Base-by-base conservation (phyloP, 2,888 invertebrate genomes). In the Monopis laevigella region DNA sequence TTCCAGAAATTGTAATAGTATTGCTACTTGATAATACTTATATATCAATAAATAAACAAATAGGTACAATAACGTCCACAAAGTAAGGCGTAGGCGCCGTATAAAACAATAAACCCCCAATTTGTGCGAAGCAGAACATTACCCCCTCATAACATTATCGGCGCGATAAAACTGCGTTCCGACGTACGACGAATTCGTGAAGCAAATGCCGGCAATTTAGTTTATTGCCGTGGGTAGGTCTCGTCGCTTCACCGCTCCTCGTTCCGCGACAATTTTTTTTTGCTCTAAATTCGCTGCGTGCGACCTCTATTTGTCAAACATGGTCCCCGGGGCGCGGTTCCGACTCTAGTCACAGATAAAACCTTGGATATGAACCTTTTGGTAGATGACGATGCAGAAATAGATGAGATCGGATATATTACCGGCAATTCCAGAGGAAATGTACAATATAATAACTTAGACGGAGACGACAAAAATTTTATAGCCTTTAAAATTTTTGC, bases 91-190 rank as follows among this genome's bases (percentile, higher is more conserved):
- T n/a, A n/a, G n/a, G n/a, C n/a, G n/a, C n/a, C n/a, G n/a, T n/a
- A 14, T 73, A 66, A 73, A 72, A 65, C 66, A 72, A 72, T 72
- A 66, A 70, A 65, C 62, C 55, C 57, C 52, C 65, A 64, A 65
- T 75, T 70, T 60, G 61, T 69, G 65, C 64, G 17, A 58, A 68
- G 66, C 67, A 69, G 62, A 64, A 58, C 73, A 73, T 74, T 75
- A 73, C 72, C 71, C 73, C 67, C 72, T 32, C 72, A 71, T 77
- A 69, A 73, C 74, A 74, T 75, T 77, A 77, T 74, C 72, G 69
- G 58, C 54, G 55, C 70, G 62, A 72, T 74, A 75, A 77, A 74
- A 64, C 69, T 72, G 58, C 67, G 65, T 65, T 61, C 58, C 64
- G 59, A 58, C 64, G 62, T 61, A 58, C 64, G 59, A 58, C 64